These are phyloP conservation scores for Agriopis marginaria DNA, from an alignment of 2,888 invertebrate genomes.

Conservation along the genomic window DNA sequence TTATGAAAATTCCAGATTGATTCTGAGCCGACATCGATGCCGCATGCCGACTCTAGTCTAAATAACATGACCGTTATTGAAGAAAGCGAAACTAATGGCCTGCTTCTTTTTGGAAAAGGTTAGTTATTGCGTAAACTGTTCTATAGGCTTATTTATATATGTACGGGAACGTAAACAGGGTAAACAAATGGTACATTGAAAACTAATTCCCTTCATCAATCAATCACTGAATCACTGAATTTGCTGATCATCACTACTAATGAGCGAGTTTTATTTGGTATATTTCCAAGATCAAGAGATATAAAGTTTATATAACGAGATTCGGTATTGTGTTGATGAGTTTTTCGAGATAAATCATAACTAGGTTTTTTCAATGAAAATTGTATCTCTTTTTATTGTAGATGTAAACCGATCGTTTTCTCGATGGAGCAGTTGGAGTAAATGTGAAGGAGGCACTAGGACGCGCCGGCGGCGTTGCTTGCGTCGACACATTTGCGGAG, in stretches of 20 bases:
- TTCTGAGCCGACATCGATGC: conserved; percentile 48
- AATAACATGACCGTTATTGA: conserved; percentile 43
- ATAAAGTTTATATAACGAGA: neutral
- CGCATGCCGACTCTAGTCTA: conserved; percentile 48
- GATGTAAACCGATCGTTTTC: conserved; percentile 59
- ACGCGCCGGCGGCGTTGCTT: conserved; percentile 74
- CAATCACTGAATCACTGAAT: conserved; percentile 6
- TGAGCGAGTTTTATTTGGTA: conserved; percentile 2
- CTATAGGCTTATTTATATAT: neutral
- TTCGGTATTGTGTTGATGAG: neutral
- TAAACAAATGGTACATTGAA: neutral
- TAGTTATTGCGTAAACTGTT: conserved; percentile 1
- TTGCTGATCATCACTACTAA: conserved; percentile 8
- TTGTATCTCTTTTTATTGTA: conserved; percentile 10
- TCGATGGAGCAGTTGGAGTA: conserved; percentile 73
- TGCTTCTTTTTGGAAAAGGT: conserved; percentile 33
- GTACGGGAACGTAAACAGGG: neutral
- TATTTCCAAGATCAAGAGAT: conserved; percentile 1
- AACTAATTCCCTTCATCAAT: conserved; percentile 3
- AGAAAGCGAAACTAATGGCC: conserved; percentile 38
- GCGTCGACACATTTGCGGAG: conserved; percentile 67
- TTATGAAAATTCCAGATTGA: conserved; percentile 60
- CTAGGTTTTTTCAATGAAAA: neutral
- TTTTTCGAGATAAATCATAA: neutral
- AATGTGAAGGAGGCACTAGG: conserved; percentile 65